These are phyloP conservation scores for Lytechinus pictus DNA, from an alignment of 35 echinoderm and acorn worm species.

Conservation along the genomic window DNA sequence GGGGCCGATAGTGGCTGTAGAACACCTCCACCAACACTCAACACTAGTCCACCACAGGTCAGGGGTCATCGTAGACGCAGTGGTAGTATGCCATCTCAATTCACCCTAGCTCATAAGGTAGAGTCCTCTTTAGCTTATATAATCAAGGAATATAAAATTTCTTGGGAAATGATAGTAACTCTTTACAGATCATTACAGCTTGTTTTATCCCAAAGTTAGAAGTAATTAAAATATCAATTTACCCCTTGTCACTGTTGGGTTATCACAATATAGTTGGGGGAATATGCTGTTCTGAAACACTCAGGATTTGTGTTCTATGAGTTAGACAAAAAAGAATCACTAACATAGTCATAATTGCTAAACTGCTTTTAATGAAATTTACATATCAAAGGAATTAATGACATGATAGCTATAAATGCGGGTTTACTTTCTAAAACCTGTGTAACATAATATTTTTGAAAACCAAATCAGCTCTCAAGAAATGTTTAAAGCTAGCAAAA, in stretches of 20 bases:
- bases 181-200: not conserved
- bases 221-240: not conserved
- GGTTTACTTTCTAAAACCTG: no score
- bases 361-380: no score
- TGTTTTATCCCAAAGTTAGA: not conserved
- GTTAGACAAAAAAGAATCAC: no score
- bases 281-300: no score
- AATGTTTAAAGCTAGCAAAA: no score
- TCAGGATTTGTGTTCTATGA: no score
- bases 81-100: conserved; percentile 51
- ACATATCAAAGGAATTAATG: no score
- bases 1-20: conserved; percentile 35
- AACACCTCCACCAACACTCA: conserved; percentile 39
- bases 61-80: conserved; percentile 54
- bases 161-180: not conserved
- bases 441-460: no score
- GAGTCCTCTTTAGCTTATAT: not conserved
- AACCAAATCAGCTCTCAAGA: no score
- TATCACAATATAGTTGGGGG: not conserved
- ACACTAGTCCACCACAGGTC: conserved; percentile 39
- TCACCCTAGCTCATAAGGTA: conserved; percentile 49
- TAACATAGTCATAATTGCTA: no score
- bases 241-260: not conserved
- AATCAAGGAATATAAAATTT: not conserved
- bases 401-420: no score